Evolutionary conservation across 2,113 vertebrate species (phyloP).

Genomic region (Deroptyus accipitrinus): DNA sequence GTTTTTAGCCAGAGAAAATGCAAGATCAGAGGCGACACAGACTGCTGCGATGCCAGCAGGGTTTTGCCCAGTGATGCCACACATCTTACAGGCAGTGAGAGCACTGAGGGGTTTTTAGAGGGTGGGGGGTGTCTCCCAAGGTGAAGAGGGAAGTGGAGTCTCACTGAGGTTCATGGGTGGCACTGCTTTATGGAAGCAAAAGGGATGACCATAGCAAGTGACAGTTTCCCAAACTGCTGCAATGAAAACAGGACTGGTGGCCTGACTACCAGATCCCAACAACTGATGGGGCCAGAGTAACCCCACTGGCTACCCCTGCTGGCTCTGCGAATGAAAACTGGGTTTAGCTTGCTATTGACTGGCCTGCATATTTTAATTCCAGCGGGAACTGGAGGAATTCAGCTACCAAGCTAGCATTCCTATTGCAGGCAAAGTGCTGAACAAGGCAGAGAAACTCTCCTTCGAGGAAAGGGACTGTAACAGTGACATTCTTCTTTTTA

Average conservation of each 20-base stretch:
- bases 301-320: neutral
- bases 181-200: neutral
- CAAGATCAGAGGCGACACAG: neutral
- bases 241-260: neutral
- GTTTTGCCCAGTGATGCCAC: neutral
- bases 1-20: neutral
- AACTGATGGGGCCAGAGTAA: neutral
- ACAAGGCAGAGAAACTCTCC: neutral
- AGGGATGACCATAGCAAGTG: neutral
- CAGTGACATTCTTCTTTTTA: neutral
- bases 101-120: neutral
- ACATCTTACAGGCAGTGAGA: neutral
- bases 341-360: neutral
- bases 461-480: neutral
- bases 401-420: neutral
- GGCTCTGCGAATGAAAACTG: neutral
- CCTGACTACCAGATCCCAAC: neutral
- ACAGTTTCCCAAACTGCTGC: neutral
- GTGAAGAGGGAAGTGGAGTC: neutral
- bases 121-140: neutral
- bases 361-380: neutral
- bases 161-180: fast-evolving
- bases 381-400: neutral
- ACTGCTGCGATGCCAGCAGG: neutral
- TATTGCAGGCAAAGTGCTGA: neutral